Base-by-base conservation (phyloP, 2,797 vertebrate genomes). In the Heliangelus exortis region DNA sequence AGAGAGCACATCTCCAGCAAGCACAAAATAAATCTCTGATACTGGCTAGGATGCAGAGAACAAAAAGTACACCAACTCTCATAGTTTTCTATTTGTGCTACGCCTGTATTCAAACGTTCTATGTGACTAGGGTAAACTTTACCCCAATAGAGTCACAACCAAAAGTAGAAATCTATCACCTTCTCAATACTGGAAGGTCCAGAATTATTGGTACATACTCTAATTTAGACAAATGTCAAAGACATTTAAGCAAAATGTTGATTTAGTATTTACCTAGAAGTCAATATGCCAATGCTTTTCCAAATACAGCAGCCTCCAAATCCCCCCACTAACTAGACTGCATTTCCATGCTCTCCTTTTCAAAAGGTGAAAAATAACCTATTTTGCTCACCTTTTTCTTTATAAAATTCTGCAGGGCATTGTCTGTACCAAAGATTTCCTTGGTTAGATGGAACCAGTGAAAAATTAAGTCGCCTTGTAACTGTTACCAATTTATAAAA, bases 271-370 rank as follows among this genome's bases (percentile, higher is more conserved):
- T 80, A 85, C 84, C 10, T 48, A 81, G 83, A 92, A 95, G 34
- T 36, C 54, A 84, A 93, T 92, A 87, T 4, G 6, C 47, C 33
- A 95, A 67, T 28, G 48, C 34, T 84, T 91, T 89, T 53, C 4
- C 5, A 95, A 93, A 85, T 31, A 85, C 31, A 91, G 53, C 43
- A 95, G 63, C 62, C 41, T 75, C 29, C 72, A 91, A 83, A 85
- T 85, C 57, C 51, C 50, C 36, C 80, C 80, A 45, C 72, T 65
- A 85, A 89, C 72, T 51, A 87, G 47, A 89, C 5, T 2, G 34
- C 83, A 28, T 75, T 18, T 81, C 34, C 19, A 66, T 2, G 10
- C 13, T 84, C 58, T 85, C 54, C 84, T 39, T 85, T 87, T 85
- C 48, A 82, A 65, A 85, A 65, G 12, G 9, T 15, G 31, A 69